These are phyloP conservation scores for Chionis minor DNA, from an alignment of 2,113 vertebrate genomes.

Conservation along the genomic window DNA sequence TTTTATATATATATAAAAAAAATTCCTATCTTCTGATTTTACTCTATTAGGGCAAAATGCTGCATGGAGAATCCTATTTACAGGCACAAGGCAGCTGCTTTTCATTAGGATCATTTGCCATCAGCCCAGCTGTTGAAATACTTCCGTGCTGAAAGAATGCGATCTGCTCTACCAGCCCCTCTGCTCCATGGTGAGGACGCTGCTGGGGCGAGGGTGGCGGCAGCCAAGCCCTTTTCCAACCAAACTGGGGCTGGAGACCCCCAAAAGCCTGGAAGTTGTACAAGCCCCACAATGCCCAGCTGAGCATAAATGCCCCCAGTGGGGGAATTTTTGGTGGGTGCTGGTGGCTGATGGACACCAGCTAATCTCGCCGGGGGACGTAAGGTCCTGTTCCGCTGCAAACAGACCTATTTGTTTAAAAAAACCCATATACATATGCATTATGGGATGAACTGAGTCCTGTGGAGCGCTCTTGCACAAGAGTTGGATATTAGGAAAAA, in stretches of 20 bases:
- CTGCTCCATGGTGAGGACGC: not conserved
- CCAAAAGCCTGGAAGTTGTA: not conserved
- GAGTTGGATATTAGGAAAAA: not conserved
- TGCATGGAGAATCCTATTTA: not conserved
- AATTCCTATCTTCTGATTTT: not conserved
- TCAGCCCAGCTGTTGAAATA: not conserved
- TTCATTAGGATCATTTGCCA: not conserved
- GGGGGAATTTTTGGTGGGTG: not conserved
- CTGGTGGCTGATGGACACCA: not conserved
- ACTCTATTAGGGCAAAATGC: not conserved
- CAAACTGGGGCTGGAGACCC: not conserved
- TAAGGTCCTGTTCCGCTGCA: too few species aligned
- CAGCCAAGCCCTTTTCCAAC: rapidly evolving
- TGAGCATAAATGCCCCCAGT: not conserved
- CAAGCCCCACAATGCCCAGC: too few species aligned
- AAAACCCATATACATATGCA: rapidly evolving
- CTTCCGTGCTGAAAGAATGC: not conserved
- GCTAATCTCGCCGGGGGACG: rapidly evolving
- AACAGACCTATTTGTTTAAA: not conserved
- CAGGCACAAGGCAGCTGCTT: not conserved
- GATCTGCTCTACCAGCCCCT: not conserved
- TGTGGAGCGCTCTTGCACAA: not conserved
- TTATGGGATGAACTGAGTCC: not conserved
- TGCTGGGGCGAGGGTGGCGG: not conserved
- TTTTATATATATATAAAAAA: not conserved